A percentile compares a stretch with the other conserved stretches of the same genome.
phyloP scores from a whole-genome alignment of 1,140 invertebrate species.

The Delia radicum region DNA sequence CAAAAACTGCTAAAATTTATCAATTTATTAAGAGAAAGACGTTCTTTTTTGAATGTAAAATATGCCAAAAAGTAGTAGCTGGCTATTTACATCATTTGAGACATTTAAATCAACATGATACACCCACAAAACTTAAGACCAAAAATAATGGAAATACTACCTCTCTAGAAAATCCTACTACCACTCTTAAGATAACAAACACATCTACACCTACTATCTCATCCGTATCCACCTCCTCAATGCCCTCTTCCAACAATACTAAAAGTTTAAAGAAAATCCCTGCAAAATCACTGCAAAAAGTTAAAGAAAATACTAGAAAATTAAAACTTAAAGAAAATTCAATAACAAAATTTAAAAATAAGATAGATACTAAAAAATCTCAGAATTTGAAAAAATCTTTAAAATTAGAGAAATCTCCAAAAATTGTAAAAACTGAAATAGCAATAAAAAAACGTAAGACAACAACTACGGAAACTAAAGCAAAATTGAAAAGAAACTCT shows the following conservation, averaged over 20 bases:
- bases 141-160: neutral
- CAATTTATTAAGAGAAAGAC: slow-evolving; percentile 16
- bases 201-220: too few species aligned
- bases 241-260: too few species aligned
- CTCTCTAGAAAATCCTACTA: neutral
- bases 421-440: neutral
- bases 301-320: neutral
- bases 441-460: neutral
- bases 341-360: slow-evolving; percentile 8
- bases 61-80: slow-evolving; percentile 18
- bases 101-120: slow-evolving; percentile 4
- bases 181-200: neutral
- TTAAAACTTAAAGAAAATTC: neutral
- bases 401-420: neutral
- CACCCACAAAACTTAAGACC: neutral
- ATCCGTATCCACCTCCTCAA: too few species aligned
- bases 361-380: neutral
- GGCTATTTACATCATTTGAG: slow-evolving; percentile 25
- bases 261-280: neutral
- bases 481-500: neutral
- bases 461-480: neutral
- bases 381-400: neutral
- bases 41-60: slow-evolving; percentile 26
- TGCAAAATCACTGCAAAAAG: neutral
- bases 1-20: slow-evolving; percentile 14